Evolutionary conservation across 2,113 vertebrate species (phyloP).

Genomic region (Silurus asotus): DNA sequence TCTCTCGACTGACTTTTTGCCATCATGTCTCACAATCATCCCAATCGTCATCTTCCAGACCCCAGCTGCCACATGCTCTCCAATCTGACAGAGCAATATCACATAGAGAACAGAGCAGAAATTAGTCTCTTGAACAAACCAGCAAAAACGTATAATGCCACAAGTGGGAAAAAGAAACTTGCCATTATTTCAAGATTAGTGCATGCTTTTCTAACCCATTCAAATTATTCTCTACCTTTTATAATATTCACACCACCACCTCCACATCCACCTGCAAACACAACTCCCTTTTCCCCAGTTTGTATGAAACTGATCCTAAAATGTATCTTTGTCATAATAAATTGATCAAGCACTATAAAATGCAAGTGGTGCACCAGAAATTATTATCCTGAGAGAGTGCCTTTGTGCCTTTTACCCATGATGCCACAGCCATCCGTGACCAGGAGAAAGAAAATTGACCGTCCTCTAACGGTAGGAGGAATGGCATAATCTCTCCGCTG

Average conservation of each 20-base stretch:
- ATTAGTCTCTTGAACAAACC: slow-evolving; percentile 3
- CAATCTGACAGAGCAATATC: slow-evolving; percentile 30
- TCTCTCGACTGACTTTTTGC: background rate
- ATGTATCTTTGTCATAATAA: background rate
- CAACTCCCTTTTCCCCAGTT: background rate
- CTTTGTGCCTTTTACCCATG: background rate
- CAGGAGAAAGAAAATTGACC: background rate
- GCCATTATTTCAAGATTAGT: background rate
- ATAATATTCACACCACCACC: background rate
- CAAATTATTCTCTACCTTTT: background rate
- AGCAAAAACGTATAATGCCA: background rate
- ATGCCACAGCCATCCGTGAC: background rate
- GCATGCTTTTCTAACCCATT: background rate
- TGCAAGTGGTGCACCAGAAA: background rate
- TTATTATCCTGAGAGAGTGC: background rate
- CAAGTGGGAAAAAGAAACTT: background rate
- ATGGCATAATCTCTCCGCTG: background rate
- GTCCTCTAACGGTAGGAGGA: background rate
- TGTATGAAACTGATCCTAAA: background rate
- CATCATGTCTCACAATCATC: slow-evolving; percentile 8
- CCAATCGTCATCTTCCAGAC: slow-evolving; percentile 17
- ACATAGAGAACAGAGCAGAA: background rate
- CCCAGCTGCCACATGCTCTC: slow-evolving; percentile 23
- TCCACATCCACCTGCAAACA: background rate
- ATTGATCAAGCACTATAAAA: background rate